Base-by-base conservation (phyloP, 2,888 invertebrate genomes). In the Drosophila longiperda region DNA sequence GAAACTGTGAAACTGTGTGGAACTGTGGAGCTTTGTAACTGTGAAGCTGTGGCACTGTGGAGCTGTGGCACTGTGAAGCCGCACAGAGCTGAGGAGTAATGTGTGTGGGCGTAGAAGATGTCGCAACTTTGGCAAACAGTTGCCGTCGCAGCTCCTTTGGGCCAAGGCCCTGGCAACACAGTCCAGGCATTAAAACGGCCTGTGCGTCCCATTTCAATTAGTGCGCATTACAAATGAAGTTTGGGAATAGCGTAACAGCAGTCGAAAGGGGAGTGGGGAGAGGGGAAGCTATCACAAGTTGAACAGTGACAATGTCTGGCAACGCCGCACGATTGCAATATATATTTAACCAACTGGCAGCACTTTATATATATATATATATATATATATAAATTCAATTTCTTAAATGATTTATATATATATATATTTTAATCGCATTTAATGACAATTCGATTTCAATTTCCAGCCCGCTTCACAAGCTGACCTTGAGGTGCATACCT, bases 151-250 rank as follows among this genome's bases (percentile, higher is more conserved):
- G 36, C 71, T 74, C 79, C 79, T 62, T 40, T 38, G 77, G 79
- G 73, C 65, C 65, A 65, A 60, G 45, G 73, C 54, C 58, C 29
- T 38, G 49, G 42, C 73, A 54, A n/a, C 23, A 61, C 76, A 66
- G 83, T 61, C 87, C 72, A 78, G 69, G 89, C 85, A 89, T 85
- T 85, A 89, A 89, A 85, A 74, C 85, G 80, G 75, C 80, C 82
- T 85, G 75, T 79, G 75, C 77, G 83, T 87, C 89, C 87, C 90
- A 86, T 87, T 87, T 87, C 90, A 87, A 87, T 87, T 87, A 87
- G 87, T 87, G 83, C 90, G 89, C 86, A 86, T 86, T 86, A 86
- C 85, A 86, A 89, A 86, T 89, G 89, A 86, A 86, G 85, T 89
- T 89, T 89, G 85, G 85, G 85, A 86, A 86, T 86, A 85, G 74